phyloP scores from a whole-genome alignment of 2,888 invertebrate genomes.

The Chaetogeoica ovagalla region DNA sequence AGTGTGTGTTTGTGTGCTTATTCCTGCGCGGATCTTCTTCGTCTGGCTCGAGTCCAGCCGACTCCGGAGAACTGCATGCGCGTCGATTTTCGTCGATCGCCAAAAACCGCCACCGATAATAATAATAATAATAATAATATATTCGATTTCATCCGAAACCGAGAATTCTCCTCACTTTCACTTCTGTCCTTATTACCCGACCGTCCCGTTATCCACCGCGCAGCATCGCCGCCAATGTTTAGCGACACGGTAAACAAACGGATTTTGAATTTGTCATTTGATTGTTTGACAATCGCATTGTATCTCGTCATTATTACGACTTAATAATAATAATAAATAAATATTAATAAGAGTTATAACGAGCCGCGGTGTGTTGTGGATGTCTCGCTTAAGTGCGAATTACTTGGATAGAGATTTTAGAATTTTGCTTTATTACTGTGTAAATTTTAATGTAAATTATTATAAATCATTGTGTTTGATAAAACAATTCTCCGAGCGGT shows the following conservation, averaged over 20 bases:
- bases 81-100: conserved; percentile 47
- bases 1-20: neutral
- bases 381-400: no score
- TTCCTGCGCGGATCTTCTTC: neutral
- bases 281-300: neutral
- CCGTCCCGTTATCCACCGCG: no score
- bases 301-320: neutral
- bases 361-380: no score
- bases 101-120: conserved; percentile 38
- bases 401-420: no score
- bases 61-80: conserved; percentile 39
- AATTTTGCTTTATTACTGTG: no score
- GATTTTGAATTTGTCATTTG: neutral
- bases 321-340: no score
- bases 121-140: conserved; percentile 8
- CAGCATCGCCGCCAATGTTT: no score
- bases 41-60: conserved; percentile 43
- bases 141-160: conserved; percentile 24
- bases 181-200: neutral
- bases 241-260: neutral
- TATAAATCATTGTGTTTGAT: no score
- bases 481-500: no score
- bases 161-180: neutral
- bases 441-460: no score
- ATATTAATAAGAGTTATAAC: no score